phyloP scores from a whole-genome alignment of 2,113 vertebrate genomes.

The Corythoichthys intestinalis region DNA sequence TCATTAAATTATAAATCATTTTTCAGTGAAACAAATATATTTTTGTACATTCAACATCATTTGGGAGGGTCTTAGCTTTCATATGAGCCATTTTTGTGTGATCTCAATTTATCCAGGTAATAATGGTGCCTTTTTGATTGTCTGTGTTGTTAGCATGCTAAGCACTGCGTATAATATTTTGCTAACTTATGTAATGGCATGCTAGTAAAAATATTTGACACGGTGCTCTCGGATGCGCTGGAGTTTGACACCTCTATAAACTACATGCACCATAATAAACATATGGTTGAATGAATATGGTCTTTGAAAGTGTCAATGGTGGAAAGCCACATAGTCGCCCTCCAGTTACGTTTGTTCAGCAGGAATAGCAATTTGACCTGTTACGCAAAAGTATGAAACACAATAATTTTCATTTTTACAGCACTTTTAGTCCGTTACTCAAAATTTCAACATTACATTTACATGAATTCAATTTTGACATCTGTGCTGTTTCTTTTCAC shows the following conservation, averaged over 20 bases:
- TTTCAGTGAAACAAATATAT: too few relatives aligned
- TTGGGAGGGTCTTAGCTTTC: background rate
- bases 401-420: background rate
- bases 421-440: background rate
- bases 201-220: background rate
- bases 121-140: background rate
- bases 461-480: too few relatives aligned
- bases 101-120: background rate
- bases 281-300: background rate
- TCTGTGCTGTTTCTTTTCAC: background rate
- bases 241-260: background rate
- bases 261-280: background rate
- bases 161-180: background rate
- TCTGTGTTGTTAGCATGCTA: background rate
- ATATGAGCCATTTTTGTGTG: background rate
- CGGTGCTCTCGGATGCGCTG: background rate
- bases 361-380: too few relatives aligned
- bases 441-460: too few relatives aligned
- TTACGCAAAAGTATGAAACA: background rate
- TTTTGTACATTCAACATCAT: too few relatives aligned
- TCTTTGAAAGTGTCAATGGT: background rate
- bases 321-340: background rate
- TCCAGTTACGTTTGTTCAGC: background rate
- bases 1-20: too few relatives aligned
- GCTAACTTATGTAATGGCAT: background rate